Evolutionary conservation across 1,140 invertebrate species (phyloP), one percentile per base, ranked within the genome.

Genomic region (Bombus consobrinus): DNA sequence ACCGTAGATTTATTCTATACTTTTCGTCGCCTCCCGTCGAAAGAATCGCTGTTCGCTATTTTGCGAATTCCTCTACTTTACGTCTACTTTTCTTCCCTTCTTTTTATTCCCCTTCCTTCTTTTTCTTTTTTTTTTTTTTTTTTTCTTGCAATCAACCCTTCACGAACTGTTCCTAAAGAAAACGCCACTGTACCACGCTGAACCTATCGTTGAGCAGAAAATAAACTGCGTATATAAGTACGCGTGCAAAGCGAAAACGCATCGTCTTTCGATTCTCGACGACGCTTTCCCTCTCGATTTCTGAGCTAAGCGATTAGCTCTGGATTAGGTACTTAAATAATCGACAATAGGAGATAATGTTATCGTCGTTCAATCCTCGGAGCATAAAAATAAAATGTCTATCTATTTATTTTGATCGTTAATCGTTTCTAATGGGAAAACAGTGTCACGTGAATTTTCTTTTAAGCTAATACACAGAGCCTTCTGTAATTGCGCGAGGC

Each of bases 121-220:
- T 34, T 34, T 34, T 34, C 2, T 34, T 34, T 25, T 1, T 22
- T 59, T n/a, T 71, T 8, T 57, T 15, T n/a, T 12, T 74, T 6
- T 68, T 6, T 59, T 47, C 28, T 72, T 39, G 28, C 71, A 41
- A 82, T 75, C 72, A 59, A 86, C 64, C 43, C 69, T 64, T 76
- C 80, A 75, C 43, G 34, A 74, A 82, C 79, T 86, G 85, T 86
- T 86, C 85, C 85, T 86, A 86, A 39, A 62, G 66, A 47, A 41
- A 74, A 74, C 53, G 83, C 68, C 68, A 62, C 53, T 79, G 47
- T 82, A 86, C 28, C 75, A 82, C 43, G 71, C 72, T 86, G 80
- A 37, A 62, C 80, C 59, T 76, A 34, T 74, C 47, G 74, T 78
- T 69, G 81, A 78, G 85, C 85, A 76, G 62, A 57, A 62, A n/a